Evolutionary conservation across 2,113 vertebrate genomes (phyloP), one percentile per base, ranked within the genome.

Genomic region (Peromyscus californicus): DNA sequence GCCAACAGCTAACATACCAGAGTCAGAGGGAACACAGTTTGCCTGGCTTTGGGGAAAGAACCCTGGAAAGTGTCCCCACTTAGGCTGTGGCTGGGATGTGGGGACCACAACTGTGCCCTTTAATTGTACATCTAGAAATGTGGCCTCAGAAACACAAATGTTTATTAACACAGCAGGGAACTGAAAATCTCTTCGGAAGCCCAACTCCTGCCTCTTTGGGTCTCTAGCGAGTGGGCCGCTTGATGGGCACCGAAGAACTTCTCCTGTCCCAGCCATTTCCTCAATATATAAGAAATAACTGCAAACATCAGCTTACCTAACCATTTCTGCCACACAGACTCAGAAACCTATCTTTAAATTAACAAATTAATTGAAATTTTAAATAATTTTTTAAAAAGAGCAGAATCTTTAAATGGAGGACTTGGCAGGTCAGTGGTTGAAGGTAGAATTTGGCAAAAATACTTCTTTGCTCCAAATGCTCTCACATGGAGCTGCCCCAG

Each of bases 31-130:
- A 31, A 39, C 88, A 22, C 57, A 36, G 33, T 48, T 22, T 78
- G 78, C 85, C 90, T 19, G 75, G 63, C 42, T 88, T 88, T 8
- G 63, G 22, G 61, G 51, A 15, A 89, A 4, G 89, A 45, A 39
- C 95, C 74, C 42, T 91, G 80, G 31, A 90, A 90, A 95, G 67
- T 6, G 45, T 39, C 90, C n/a, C n/a, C 19, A 15, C 1, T 90
- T 80, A 54, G 85, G 42, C 85, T 88, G 85, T 15, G 65, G 85
- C 45, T 88, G 45, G 42, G 65, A 70, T 26, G 2, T 51, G 19
- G 63, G 65, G 85, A n/a, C 51, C 70, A 45, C 0, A 42, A 2
- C 2, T 10, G 61, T 0, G 0, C 0, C 16, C 80, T 0, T 57
- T 90, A 87, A 65, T 67, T 61, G 9, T 1, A 26, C 17, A 57